A percentile compares a stretch with the other conserved stretches of the same genome.
Conservation (phyloP, 2,797 vertebrate species). For the Luscinia luscinia region DNA sequence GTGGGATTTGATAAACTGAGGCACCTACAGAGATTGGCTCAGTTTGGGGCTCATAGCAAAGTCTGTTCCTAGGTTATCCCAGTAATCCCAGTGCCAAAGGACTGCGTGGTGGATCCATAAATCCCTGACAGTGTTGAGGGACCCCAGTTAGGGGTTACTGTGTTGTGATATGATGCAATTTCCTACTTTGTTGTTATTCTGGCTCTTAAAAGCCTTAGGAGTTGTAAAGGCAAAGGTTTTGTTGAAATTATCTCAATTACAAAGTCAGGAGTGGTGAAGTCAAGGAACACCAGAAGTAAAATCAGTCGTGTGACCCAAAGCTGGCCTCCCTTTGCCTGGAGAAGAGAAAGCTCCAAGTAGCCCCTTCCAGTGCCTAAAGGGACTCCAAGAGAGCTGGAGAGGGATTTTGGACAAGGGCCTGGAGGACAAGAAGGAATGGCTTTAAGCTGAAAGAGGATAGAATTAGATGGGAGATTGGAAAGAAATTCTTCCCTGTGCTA, state of each 20-base stretch:
- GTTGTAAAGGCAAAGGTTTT: neutral
- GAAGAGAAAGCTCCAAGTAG: neutral
- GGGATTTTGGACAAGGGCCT: neutral
- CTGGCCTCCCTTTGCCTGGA: neutral
- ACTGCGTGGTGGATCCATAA: neutral
- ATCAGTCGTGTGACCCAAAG: neutral
- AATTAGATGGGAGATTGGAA: neutral
- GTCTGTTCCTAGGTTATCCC: neutral
- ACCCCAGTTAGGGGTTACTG: neutral
- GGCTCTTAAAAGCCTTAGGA: neutral
- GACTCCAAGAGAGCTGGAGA: neutral
- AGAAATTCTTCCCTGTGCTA: neutral
- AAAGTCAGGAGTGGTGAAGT: neutral
- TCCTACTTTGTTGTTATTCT: neutral
- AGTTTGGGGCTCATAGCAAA: neutral
- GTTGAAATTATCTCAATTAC: neutral
- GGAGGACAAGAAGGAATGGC: neutral
- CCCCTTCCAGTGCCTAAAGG: neutral
- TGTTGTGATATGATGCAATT: neutral
- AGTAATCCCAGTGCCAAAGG: neutral
- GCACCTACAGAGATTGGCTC: neutral
- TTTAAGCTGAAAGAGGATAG: neutral
- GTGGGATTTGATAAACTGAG: neutral
- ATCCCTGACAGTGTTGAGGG: neutral
- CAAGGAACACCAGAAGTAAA: slow-evolving; percentile 5